phyloP scores from a whole-genome alignment of 2,113 vertebrate species.

The Aramus guarauna region DNA sequence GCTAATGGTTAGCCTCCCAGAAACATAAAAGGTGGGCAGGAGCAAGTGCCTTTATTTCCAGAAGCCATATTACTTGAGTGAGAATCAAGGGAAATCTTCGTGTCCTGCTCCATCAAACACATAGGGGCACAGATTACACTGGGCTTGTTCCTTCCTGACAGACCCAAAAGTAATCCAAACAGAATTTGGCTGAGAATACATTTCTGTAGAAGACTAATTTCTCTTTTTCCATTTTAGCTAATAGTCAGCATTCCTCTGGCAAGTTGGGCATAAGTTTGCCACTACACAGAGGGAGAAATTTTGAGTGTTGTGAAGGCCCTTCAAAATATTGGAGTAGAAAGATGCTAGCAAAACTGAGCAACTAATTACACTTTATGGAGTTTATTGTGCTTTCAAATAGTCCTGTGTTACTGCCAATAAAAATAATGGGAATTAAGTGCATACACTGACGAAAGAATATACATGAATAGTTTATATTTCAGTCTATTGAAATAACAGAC shows the following conservation, averaged over 20 bases:
- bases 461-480: constrained; percentile 64
- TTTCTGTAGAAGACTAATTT: background rate
- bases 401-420: constrained; percentile 55
- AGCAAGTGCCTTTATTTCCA: background rate
- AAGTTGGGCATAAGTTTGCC: background rate
- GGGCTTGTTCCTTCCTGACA: background rate
- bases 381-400: constrained; percentile 54
- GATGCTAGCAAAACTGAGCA: constrained; percentile 4
- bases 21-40: background rate
- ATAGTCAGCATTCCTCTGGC: background rate
- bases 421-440: constrained; percentile 58
- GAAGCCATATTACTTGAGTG: background rate
- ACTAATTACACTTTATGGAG: constrained; percentile 45
- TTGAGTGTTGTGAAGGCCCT: background rate
- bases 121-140: background rate
- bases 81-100: background rate
- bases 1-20: background rate
- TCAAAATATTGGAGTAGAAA: constrained; percentile 20
- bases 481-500: constrained; percentile 44
- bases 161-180: background rate
- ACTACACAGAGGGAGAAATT: background rate
- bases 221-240: background rate
- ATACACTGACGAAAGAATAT: constrained; percentile 46
- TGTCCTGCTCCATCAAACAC: background rate
- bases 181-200: background rate